Evolutionary conservation across 2,888 invertebrate genomes (phyloP), one percentile per base, ranked within the genome.

Genomic region (Xanthorhoe spadicearia): DNA sequence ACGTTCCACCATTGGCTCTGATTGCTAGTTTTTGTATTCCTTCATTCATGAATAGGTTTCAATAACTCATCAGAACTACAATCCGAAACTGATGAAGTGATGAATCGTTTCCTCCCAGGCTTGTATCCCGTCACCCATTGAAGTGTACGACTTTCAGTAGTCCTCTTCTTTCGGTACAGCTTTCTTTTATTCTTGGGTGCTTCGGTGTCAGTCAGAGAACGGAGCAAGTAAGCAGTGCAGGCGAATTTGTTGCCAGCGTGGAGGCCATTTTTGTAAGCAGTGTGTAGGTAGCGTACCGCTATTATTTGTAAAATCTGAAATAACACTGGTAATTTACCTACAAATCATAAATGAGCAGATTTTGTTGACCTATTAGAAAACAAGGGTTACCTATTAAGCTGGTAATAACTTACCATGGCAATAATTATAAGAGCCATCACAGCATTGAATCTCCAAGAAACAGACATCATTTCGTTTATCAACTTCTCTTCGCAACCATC

Each of bases 401-500:
- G n/a, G n/a, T n/a, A 28, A 32, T 43, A 13, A 9, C 1, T 19
- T 71, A 89, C 92, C 92, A 92, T 93, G 17, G 90, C 90, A 50
- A 88, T 61, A 61, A 90, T 90, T 28, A 92, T 88, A 7, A 92
- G 77, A 13, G 87, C 83, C 89, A 90, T 92, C 1, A 92, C 92
- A 48, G 87, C 84, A 70, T 90, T 92, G 61, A 93, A 92, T 58
- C 87, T 79, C 92, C 90, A 90, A 0, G 92, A 92, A 0, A 92
- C 88, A 0, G 79, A 75, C 91, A 89, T 91, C 92, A 93, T 93
- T 81, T 93, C 92, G 63, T 73, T 86, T 57, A 92, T 92, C 52
- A 93, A 74, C 71, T 92, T 92, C 70, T 92, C 91, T 76, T 93
- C 92, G 68, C 92, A 93, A 0, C 92, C 92, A n/a, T 82, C 84